These are phyloP conservation scores for Dunckerocampus dactyliophorus DNA, from an alignment of 2,113 vertebrate species.

Conservation along the genomic window DNA sequence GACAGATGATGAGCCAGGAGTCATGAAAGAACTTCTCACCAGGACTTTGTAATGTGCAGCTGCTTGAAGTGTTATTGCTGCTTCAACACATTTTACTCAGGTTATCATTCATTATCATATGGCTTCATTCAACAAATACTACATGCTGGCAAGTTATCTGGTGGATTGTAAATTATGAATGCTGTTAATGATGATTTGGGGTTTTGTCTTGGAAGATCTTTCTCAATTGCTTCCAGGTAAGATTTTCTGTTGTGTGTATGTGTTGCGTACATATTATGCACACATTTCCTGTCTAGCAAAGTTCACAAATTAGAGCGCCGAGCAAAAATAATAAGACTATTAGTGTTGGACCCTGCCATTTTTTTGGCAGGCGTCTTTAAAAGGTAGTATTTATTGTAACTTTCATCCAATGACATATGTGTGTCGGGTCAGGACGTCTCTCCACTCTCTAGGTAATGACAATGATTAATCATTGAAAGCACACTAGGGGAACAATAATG, in stretches of 20 bases:
- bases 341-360: conserved; percentile 10
- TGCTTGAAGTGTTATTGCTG: background rate
- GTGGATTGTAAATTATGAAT: background rate
- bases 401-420: conserved; percentile 41
- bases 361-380: conserved; percentile 22
- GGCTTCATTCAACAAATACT: background rate
- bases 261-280: conserved; percentile 1
- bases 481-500: conserved; percentile 36
- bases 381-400: conserved; percentile 35
- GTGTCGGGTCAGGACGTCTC: conserved; percentile 31
- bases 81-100: background rate
- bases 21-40: background rate
- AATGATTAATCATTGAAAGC: conserved; percentile 55
- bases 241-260: background rate
- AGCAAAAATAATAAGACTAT: conserved; percentile 18
- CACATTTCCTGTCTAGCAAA: conserved; percentile 21
- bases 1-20: background rate
- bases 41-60: no score
- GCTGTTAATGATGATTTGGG: background rate
- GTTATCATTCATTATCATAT: background rate
- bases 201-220: background rate
- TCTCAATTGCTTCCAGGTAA: no score
- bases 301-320: conserved; percentile 7
- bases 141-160: background rate
- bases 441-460: conserved; percentile 33